Percentiles rank a stretch among this genome's conserved stretches.
phyloP scores from a whole-genome alignment of 2,888 invertebrate species.

The Halictus ligatus region DNA sequence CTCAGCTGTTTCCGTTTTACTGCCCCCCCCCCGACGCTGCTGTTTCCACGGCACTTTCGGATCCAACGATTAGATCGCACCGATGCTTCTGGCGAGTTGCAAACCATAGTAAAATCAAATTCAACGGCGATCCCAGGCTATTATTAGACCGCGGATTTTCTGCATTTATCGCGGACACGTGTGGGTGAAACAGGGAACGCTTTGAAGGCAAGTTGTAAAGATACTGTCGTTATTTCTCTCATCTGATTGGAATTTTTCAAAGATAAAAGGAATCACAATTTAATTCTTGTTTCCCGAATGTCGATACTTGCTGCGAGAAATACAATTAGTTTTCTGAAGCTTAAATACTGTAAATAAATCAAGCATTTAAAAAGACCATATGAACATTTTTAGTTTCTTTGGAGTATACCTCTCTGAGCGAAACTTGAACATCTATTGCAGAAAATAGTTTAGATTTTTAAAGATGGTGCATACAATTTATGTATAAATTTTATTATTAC shows the following conservation, averaged over 20 bases:
- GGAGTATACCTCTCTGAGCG: too few species aligned
- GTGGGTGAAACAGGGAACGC: not conserved
- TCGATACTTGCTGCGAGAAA: too few species aligned
- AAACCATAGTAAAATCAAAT: not conserved
- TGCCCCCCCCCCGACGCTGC: not conserved
- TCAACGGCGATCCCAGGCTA: not conserved
- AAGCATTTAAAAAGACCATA: too few species aligned
- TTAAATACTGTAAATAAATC: too few species aligned
- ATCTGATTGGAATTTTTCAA: not conserved
- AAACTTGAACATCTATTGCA: too few species aligned
- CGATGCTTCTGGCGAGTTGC: not conserved
- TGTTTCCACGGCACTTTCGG: not conserved
- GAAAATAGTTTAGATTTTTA: too few species aligned
- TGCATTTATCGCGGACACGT: not conserved
- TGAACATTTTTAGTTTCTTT: not conserved
- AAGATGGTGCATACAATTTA: too few species aligned
- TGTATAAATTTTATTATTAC: too few species aligned
- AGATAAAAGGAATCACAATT: not conserved
- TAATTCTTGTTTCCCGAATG: too few species aligned
- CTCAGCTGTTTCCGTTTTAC: conserved; percentile 6
- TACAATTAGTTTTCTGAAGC: too few species aligned
- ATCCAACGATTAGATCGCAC: not conserved
- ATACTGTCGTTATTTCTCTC: not conserved
- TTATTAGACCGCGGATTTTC: not conserved
- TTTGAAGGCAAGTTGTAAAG: not conserved